Evolutionary conservation across 2,888 invertebrate genomes (phyloP), one percentile per base, ranked within the genome.

Genomic region (Gerris lacustris): DNA sequence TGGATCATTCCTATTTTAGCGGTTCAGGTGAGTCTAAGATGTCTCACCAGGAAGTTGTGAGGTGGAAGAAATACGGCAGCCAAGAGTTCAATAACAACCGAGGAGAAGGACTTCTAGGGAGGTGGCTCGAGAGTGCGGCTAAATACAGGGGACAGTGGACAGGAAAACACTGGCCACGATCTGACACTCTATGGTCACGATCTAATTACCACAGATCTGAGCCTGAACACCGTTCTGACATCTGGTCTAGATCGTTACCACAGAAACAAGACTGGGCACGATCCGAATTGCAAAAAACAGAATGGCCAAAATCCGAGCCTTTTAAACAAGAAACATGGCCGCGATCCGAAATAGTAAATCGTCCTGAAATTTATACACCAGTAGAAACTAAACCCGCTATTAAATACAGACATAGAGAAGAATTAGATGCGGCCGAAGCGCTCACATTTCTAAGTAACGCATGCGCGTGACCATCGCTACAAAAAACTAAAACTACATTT

Each of bases 111-210:
- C 84, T 88, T 77, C 82, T 90, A 15, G 86, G 87, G 66, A 89
- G 89, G 78, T 90, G 90, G 90, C 79, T 89, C 67, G 88, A 89
- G 78, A 90, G 89, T 77, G 88, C 90, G 0, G 89, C 86, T 0
- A 85, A 87, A 74, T 90, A 89, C 78, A 86, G 86, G 74, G 90
- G 89, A 0, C 86, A 86, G 55, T 75, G 64, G 64, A 62, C 11
- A n/a, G 64, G 64, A 11, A 31, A 18, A 31, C 18, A 64, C 15
- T 64, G 64, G 64, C 64, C 64, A n/a, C 18, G 64, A 31, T 11
- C n/a, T 11, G 87, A 88, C 77, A 55, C 55, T 11, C 11, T 55
- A 9, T 55, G 55, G 55, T 9, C 55, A 9, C 1, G 55, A 86
- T 85, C 71, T 89, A 87, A 77, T 89, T 88, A 77, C 84, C 88